phyloP scores from a whole-genome alignment of 2,113 vertebrate genomes.

The Colossoma macropomum region DNA sequence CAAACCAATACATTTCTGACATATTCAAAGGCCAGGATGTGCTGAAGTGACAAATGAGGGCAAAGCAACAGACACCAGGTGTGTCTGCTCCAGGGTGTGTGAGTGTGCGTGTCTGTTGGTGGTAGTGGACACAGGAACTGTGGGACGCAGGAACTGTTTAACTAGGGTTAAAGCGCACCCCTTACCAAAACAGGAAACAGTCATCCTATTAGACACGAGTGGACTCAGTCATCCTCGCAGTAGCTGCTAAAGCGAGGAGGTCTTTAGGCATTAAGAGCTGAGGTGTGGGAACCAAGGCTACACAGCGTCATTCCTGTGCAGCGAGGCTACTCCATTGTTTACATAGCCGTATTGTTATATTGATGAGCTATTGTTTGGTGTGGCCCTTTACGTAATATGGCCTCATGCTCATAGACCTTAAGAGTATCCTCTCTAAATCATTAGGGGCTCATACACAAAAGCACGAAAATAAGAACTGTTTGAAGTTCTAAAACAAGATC shows the following conservation, averaged over 20 bases:
- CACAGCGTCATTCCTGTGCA: constrained; percentile 53
- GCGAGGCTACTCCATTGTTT: constrained; percentile 77
- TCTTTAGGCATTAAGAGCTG: constrained; percentile 48
- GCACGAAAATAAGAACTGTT: constrained; percentile 8
- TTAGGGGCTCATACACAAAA: not conserved
- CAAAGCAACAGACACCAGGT: constrained; percentile 49
- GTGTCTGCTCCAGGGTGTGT: constrained; percentile 52
- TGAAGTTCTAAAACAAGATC: constrained; percentile 12
- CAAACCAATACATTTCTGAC: constrained; percentile 58
- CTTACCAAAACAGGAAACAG: constrained; percentile 73
- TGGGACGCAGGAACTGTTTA: constrained; percentile 53
- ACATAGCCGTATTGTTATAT: constrained; percentile 64
- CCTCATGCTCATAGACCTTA: constrained; percentile 50
- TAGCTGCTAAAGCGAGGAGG: constrained; percentile 59
- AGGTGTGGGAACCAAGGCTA: constrained; percentile 77
- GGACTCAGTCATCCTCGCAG: constrained; percentile 57
- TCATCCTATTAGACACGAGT: constrained; percentile 63
- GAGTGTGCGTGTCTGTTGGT: constrained; percentile 54
- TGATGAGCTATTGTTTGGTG: constrained; percentile 52
- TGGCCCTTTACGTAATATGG: constrained; percentile 57
- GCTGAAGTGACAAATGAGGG: constrained; percentile 52
- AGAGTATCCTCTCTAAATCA: constrained; percentile 37
- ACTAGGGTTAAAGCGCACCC: constrained; percentile 62
- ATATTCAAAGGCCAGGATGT: constrained; percentile 61
- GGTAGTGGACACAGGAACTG: constrained; percentile 70